Evolutionary conservation across 2,797 vertebrate genomes (phyloP).

Genomic region (Mustela erminea): DNA sequence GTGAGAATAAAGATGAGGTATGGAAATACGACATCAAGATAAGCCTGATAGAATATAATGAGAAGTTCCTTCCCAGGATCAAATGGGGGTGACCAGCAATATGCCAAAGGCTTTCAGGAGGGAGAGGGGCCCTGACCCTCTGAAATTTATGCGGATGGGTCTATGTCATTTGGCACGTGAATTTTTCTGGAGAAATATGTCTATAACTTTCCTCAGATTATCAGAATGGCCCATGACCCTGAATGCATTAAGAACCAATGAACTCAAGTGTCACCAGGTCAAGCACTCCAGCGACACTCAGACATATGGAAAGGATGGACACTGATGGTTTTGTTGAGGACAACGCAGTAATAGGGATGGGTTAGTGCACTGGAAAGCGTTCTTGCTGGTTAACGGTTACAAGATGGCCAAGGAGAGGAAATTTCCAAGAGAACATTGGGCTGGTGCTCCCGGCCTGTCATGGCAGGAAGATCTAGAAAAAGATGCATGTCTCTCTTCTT

Average conservation of each 20-base stretch:
- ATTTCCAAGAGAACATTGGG: background rate
- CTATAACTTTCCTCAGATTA: background rate
- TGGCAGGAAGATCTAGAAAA: background rate
- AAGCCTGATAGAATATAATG: constrained; percentile 74
- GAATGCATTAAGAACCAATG: background rate
- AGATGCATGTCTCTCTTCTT: background rate
- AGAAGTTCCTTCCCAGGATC: constrained; percentile 67
- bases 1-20: constrained; percentile 79
- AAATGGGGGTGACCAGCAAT: constrained; percentile 73
- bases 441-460: background rate
- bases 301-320: constrained; percentile 71
- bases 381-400: background rate
- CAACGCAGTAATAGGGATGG: background rate
- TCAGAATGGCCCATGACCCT: background rate
- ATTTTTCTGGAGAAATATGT: background rate
- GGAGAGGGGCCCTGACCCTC: background rate
- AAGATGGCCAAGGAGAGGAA: background rate
- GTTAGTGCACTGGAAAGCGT: background rate
- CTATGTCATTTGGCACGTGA: background rate
- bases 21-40: constrained; percentile 77
- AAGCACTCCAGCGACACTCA: constrained; percentile 75
- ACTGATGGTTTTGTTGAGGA: constrained; percentile 74
- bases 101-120: background rate
- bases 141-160: background rate
- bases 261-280: constrained; percentile 67